Conservation (phyloP, 2,888 invertebrate species). For the Lasioglossum morio region DNA sequence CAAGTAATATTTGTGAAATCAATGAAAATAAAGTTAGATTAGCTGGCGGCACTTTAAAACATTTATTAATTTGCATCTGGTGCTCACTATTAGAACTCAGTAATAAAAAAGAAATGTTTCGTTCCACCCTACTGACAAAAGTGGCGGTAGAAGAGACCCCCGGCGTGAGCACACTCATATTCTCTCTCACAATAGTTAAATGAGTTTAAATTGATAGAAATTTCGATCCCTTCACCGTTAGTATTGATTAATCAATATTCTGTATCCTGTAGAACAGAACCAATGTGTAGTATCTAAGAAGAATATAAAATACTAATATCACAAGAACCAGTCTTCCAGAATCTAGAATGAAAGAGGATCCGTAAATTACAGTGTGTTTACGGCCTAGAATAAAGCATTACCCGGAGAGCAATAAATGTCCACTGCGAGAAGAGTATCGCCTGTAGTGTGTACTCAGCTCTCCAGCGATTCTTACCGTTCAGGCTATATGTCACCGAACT, state of each 20-base stretch:
- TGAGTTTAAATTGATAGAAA: background rate
- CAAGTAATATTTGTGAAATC: too few relatives aligned
- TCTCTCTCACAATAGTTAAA: too few relatives aligned
- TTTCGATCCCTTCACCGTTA: background rate
- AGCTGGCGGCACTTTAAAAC: too few relatives aligned
- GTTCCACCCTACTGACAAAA: too few relatives aligned
- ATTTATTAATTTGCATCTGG: too few relatives aligned
- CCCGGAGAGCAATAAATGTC: conserved; percentile 65
- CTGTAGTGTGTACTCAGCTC: conserved; percentile 32
- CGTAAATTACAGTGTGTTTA: conserved; percentile 67
- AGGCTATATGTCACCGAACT: background rate
- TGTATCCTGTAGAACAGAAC: background rate
- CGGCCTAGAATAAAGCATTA: conserved; percentile 58
- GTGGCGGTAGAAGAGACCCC: too few relatives aligned
- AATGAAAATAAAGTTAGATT: too few relatives aligned
- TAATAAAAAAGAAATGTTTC: too few relatives aligned
- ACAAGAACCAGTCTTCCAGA: conserved; percentile 59
- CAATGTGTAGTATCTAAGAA: background rate
- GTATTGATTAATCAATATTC: background rate
- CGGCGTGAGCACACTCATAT: too few relatives aligned
- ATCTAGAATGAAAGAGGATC: conserved; percentile 57
- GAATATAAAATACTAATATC: conserved; percentile 23
- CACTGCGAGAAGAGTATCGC: conserved; percentile 60
- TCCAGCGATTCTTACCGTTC: background rate
- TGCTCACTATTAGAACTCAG: too few relatives aligned